Evolutionary conservation across 2,113 vertebrate genomes (phyloP).

Genomic region (Craseonycteris thonglongyai): DNA sequence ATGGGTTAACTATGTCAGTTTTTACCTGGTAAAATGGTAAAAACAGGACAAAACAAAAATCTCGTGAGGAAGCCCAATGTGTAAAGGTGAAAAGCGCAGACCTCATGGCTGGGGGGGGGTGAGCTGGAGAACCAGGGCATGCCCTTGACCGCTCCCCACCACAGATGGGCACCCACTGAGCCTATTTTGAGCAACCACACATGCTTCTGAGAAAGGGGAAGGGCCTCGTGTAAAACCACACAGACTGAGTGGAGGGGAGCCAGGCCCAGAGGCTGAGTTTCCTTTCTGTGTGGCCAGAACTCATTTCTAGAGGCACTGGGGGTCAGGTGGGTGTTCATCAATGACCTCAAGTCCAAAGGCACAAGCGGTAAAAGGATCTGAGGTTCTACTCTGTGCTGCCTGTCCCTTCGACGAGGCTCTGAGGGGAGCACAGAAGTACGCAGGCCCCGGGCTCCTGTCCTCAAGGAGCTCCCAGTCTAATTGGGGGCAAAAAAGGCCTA

Average conservation of each 20-base stretch:
- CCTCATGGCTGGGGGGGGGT: not conserved
- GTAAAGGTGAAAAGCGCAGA: not conserved
- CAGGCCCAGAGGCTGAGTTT: not conserved
- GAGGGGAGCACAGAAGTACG: not conserved
- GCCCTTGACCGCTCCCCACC: not conserved
- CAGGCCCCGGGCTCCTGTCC: not conserved
- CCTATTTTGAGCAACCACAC: not conserved
- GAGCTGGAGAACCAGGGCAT: rapidly evolving
- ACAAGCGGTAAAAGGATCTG: rapidly evolving
- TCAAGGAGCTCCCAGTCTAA: not conserved
- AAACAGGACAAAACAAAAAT: not conserved
- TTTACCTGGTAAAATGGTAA: not conserved
- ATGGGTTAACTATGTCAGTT: no score
- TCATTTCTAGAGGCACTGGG: not conserved
- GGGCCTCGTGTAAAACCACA: rapidly evolving
- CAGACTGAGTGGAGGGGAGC: not conserved
- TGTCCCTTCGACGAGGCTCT: not conserved
- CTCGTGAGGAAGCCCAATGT: not conserved
- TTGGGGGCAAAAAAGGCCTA: not conserved
- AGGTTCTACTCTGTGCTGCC: not conserved
- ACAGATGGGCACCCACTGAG: not conserved
- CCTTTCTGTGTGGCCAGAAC: not conserved
- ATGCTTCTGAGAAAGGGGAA: not conserved
- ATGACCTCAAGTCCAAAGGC: not conserved
- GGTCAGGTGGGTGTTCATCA: rapidly evolving